Evolutionary conservation across 2,888 invertebrate species (phyloP).

Genomic region (Neoaliturus tenellus): DNA sequence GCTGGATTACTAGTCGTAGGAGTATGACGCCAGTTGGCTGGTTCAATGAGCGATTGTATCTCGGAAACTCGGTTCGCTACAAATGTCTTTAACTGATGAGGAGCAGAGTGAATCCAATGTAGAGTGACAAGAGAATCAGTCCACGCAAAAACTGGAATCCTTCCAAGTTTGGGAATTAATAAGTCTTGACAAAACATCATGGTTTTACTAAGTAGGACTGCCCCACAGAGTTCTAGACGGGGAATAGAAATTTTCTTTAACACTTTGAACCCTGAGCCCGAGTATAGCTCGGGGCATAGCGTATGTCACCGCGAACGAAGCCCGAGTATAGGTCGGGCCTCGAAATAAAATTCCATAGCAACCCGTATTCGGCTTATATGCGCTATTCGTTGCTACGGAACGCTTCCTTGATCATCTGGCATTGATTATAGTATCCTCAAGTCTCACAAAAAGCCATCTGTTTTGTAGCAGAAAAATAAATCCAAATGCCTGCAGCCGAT

Average conservation of each 20-base stretch:
- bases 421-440: too few relatives aligned
- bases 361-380: too few relatives aligned
- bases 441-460: too few relatives aligned
- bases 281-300: too few relatives aligned
- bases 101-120: background rate
- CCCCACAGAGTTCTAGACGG: conserved; percentile 8
- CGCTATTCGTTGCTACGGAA: too few relatives aligned
- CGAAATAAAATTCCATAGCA: too few relatives aligned
- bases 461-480: too few relatives aligned
- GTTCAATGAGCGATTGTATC: background rate
- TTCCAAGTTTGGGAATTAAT: background rate
- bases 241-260: conserved; percentile 9
- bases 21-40: background rate
- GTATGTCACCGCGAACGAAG: too few relatives aligned
- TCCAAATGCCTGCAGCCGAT: too few relatives aligned
- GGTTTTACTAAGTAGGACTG: background rate
- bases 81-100: background rate
- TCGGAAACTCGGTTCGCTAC: background rate
- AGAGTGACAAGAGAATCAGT: background rate
- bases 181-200: background rate
- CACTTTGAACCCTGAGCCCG: too few relatives aligned
- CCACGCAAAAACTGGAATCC: background rate
- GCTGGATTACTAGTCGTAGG: background rate
- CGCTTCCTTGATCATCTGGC: too few relatives aligned
- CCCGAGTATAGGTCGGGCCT: too few relatives aligned